phyloP scores from a whole-genome alignment of 2,888 invertebrate species.

The Tipula vernalis region DNA sequence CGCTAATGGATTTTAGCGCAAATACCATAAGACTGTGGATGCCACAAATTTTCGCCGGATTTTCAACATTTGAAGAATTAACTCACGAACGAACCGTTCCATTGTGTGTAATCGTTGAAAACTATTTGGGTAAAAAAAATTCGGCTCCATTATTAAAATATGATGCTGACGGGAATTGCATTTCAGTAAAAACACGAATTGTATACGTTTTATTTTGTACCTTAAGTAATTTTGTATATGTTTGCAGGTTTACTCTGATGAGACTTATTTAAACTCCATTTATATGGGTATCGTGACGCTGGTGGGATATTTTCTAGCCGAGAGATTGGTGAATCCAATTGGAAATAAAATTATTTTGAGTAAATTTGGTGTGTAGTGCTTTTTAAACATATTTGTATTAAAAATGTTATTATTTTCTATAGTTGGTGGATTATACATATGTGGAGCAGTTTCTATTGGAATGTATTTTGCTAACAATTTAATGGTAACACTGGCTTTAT shows the following conservation, averaged over 20 bases:
- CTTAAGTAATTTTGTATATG: background rate
- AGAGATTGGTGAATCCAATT: background rate
- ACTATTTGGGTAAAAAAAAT: background rate
- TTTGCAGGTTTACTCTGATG: background rate
- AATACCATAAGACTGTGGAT: constrained; percentile 79
- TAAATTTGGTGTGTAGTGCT: background rate
- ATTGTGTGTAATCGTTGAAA: background rate
- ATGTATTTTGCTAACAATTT: constrained; percentile 46
- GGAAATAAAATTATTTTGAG: background rate
- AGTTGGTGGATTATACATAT: background rate
- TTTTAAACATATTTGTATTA: background rate
- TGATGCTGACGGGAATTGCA: background rate
- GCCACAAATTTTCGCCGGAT: constrained; percentile 70
- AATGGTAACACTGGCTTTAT: constrained; percentile 39
- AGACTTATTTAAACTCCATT: background rate
- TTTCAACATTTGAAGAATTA: constrained; percentile 38
- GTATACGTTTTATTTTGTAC: background rate
- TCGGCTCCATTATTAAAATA: background rate
- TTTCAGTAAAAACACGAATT: background rate
- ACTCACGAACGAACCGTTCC: constrained; percentile 18
- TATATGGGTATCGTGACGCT: background rate
- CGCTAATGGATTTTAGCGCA: constrained; percentile 35
- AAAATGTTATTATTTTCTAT: background rate
- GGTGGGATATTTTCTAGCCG: background rate
- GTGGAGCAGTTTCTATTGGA: constrained; percentile 21